These are phyloP conservation scores for Marcusenius ussheri DNA, from an alignment of 2,113 vertebrate species.

Conservation along the genomic window DNA sequence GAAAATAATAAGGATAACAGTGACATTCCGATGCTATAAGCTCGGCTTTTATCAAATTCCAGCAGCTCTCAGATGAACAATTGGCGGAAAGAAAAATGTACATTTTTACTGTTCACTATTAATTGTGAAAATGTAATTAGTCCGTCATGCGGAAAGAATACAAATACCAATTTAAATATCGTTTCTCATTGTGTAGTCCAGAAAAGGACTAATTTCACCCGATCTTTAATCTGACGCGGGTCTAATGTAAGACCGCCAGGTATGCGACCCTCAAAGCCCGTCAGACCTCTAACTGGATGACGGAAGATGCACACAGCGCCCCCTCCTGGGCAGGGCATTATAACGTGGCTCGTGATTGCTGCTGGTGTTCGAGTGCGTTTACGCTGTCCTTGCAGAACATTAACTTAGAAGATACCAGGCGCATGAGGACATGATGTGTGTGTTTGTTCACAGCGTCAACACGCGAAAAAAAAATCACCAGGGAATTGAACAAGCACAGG, in stretches of 20 bases:
- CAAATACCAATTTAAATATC: not conserved
- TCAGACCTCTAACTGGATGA: not conserved
- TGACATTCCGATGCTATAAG: not conserved
- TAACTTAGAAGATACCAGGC: not conserved
- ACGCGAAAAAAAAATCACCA: not conserved
- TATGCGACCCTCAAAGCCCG: not conserved
- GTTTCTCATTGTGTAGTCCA: not conserved
- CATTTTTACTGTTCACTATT: not conserved
- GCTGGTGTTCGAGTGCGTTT: not conserved
- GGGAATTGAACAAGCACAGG: not conserved
- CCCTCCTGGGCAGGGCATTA: not conserved
- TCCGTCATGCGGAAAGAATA: not conserved
- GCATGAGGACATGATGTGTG: not conserved
- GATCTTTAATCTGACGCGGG: not conserved
- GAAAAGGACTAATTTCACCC: not conserved
- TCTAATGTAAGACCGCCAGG: not conserved
- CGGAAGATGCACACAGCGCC: not conserved
- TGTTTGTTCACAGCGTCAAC: not conserved
- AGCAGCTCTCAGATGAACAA: not conserved
- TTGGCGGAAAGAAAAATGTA: not conserved
- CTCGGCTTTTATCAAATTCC: not conserved
- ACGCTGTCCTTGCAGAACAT: not conserved
- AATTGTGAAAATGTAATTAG: not conserved
- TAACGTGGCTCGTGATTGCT: not conserved
- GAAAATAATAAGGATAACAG: not conserved